Conservation (phyloP, 2,888 invertebrate species). For the Pomacea canaliculata region DNA sequence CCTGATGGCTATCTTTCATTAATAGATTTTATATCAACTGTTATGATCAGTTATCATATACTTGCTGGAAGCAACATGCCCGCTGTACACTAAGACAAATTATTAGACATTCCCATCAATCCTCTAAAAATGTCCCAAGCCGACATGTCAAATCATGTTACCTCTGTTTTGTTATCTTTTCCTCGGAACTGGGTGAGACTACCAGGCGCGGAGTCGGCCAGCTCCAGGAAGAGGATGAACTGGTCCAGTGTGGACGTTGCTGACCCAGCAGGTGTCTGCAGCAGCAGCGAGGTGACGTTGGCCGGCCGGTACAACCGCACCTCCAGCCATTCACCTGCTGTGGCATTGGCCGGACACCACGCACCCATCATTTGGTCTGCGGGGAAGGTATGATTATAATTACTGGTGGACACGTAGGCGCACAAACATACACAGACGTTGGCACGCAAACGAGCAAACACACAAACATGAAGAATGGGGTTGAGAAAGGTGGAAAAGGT, state of each 20-base stretch:
- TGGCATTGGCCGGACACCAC: conserved; percentile 36
- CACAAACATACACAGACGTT: neutral
- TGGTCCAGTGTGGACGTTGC: conserved; percentile 25
- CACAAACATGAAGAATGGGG: too few relatives aligned
- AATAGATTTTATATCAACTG: too few relatives aligned
- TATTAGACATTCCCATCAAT: too few relatives aligned
- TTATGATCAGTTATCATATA: too few relatives aligned
- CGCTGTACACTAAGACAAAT: too few relatives aligned
- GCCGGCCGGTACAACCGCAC: conserved; percentile 35
- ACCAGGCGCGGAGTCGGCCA: conserved; percentile 29
- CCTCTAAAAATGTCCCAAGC: too few relatives aligned
- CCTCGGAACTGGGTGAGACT: conserved; percentile 21
- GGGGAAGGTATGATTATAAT: neutral
- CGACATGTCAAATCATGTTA: neutral
- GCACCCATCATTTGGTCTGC: conserved; percentile 35
- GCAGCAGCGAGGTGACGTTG: conserved; percentile 30
- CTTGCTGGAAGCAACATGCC: too few relatives aligned
- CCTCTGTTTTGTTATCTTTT: conserved; percentile 3
- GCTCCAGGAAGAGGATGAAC: conserved; percentile 35
- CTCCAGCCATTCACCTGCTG: conserved; percentile 37
- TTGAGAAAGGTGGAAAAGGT: too few relatives aligned
- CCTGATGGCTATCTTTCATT: too few relatives aligned
- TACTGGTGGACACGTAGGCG: neutral
- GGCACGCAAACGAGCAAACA: neutral
- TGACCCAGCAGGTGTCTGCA: conserved; percentile 32